Conservation (phyloP, 1,140 invertebrate genomes). For the Neodiprion virginianus region DNA sequence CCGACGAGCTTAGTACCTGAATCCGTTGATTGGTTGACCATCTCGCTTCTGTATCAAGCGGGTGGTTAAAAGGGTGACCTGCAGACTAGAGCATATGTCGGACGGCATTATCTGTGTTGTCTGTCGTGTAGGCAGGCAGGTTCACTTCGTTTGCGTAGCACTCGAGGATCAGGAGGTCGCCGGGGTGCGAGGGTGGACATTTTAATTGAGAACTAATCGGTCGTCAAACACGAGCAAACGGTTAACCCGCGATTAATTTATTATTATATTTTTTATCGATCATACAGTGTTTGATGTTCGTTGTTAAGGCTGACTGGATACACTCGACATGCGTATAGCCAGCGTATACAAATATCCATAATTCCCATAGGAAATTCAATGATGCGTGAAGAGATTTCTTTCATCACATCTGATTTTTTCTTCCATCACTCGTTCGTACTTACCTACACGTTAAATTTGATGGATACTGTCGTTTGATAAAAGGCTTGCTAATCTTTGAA, state of each 20-base stretch:
- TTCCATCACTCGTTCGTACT: too few relatives aligned
- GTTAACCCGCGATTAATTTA: slow-evolving; percentile 8
- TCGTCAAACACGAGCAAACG: slow-evolving; percentile 11
- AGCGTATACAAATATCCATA: too few relatives aligned
- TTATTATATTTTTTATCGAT: slow-evolving; percentile 14
- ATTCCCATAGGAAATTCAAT: too few relatives aligned
- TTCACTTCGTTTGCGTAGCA: slow-evolving; percentile 9
- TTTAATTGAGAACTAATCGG: slow-evolving; percentile 16
- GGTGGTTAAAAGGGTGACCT: background rate
- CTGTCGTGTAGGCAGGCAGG: slow-evolving; percentile 10
- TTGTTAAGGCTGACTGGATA: slow-evolving; percentile 1
- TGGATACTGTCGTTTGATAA: too few relatives aligned
- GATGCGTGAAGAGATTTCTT: too few relatives aligned
- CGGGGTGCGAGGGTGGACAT: background rate
- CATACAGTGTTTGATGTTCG: background rate
- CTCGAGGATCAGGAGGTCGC: background rate
- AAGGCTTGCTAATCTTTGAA: too few relatives aligned
- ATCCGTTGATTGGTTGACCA: background rate
- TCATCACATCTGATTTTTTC: too few relatives aligned
- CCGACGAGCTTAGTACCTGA: background rate
- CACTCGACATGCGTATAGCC: background rate
- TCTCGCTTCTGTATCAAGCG: background rate
- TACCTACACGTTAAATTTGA: too few relatives aligned
- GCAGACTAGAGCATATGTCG: slow-evolving; percentile 6
- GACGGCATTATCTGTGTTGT: slow-evolving; percentile 10